These are phyloP conservation scores for Xestobium rufovillosum DNA, from an alignment of 2,888 invertebrate genomes.

Conservation along the genomic window DNA sequence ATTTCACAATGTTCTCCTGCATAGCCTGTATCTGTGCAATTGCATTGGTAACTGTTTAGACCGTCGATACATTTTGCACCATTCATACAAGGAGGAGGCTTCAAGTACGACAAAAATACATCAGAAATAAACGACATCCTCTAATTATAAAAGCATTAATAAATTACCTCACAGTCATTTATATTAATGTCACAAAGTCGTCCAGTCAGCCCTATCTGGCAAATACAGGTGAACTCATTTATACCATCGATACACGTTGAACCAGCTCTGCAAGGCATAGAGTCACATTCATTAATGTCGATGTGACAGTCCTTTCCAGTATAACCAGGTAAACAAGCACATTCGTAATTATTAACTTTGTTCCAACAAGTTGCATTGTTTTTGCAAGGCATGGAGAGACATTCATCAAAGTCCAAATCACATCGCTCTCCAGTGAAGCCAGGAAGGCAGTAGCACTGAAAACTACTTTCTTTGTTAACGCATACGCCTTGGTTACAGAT, in stretches of 20 bases:
- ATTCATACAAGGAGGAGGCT: constrained; percentile 70
- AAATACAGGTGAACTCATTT: constrained; percentile 69
- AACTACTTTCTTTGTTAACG: constrained; percentile 66
- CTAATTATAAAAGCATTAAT: constrained; percentile 2
- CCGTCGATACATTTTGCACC: constrained; percentile 72
- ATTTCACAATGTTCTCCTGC: constrained; percentile 64
- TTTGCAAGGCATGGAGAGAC: constrained; percentile 74
- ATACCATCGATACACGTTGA: constrained; percentile 74
- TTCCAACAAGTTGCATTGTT: constrained; percentile 79
- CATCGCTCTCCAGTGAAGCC: constrained; percentile 82
- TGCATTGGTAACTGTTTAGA: constrained; percentile 69
- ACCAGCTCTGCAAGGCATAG: constrained; percentile 66
- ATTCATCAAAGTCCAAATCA: constrained; percentile 81
- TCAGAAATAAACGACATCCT: no score
- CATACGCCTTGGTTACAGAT: constrained; percentile 80
- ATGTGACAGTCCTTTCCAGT: constrained; percentile 72
- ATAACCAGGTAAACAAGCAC: constrained; percentile 75
- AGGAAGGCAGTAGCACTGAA: constrained; percentile 79
- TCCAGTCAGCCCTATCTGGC: constrained; percentile 73
- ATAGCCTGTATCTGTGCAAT: constrained; percentile 76
- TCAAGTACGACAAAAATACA: no score
- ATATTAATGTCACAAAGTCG: constrained; percentile 70
- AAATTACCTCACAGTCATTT: constrained; percentile 67
- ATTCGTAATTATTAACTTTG: constrained; percentile 75
- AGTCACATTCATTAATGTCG: constrained; percentile 78